Conservation (phyloP, 2,888 invertebrate genomes). For the Xestia xanthographa region DNA sequence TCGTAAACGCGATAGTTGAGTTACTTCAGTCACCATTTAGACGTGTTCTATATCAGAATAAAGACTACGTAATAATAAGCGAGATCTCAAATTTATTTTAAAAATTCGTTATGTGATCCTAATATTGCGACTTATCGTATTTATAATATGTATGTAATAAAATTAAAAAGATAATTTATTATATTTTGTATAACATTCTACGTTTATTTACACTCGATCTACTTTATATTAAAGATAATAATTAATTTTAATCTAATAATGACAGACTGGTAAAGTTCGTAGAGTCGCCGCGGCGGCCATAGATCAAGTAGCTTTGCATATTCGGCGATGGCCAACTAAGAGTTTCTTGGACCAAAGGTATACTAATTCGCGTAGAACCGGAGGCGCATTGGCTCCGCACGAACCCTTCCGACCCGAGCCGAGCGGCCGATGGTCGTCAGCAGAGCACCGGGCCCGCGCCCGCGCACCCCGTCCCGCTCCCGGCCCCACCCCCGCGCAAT, state of each 20-base stretch:
- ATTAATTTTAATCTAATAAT: conserved; percentile 91
- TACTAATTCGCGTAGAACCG: conserved; percentile 90
- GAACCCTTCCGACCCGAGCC: conserved; percentile 76
- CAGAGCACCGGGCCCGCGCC: conserved; percentile 72
- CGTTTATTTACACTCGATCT: conserved; percentile 89
- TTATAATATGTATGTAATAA: conserved; percentile 83
- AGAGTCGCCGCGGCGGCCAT: conserved; percentile 90
- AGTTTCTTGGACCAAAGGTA: conserved; percentile 90
- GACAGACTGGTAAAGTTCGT: conserved; percentile 91
- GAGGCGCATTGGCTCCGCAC: conserved; percentile 90
- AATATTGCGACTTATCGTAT: conserved; percentile 88
- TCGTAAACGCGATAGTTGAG: conserved; percentile 86
- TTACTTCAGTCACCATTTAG: conserved; percentile 88
- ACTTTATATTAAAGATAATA: conserved; percentile 90
- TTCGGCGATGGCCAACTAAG: conserved; percentile 90
- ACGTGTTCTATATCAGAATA: conserved; percentile 89
- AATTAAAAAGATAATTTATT: conserved; percentile 89
- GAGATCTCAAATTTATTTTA: conserved; percentile 91
- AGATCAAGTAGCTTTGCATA: conserved; percentile 90
- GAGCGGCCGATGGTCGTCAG: conserved; percentile 85
- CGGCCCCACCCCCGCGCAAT: conserved; percentile 79
- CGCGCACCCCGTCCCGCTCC: conserved; percentile 70
- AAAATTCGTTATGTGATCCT: conserved; percentile 89
- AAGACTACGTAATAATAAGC: conserved; percentile 91
- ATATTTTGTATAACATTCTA: conserved; percentile 90